Evolutionary conservation across 2,888 invertebrate species (phyloP), one percentile per base, ranked within the genome.

Genomic region (Dynastes maya): DNA sequence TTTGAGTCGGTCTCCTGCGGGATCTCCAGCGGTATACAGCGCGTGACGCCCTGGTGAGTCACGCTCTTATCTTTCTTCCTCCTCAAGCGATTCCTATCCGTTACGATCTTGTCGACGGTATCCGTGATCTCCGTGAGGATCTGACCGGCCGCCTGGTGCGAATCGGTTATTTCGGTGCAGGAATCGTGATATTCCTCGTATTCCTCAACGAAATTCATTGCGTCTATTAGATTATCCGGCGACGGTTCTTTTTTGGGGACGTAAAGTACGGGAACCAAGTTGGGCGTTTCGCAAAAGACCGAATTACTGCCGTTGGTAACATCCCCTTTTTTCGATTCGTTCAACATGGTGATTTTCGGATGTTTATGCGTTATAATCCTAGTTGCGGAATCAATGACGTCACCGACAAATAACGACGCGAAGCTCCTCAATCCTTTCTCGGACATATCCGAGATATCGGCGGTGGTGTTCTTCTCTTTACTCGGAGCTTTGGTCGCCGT

Each of bases 171-270:
- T 79, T 89, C 89, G 65, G 87, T 86, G 78, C 88, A 88, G 11
- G 87, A 87, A 78, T 88, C 88, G 82, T 89, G 88, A 78, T 87
- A 89, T 82, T 89, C 89, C 77, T 89, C 89, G 79, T 89, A 89
- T 67, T 89, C 88, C 79, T 89, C 89, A 11, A 88, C 88, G 80
- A 89, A 89, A 80, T 86, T 88, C 77, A 84, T 85, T 6, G 88
- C 88, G 68, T 81, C 81, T 53, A 88, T 82, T 13, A 87, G 78
- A 67, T 86, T 86, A 51, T 82, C 83, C 13, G 87, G 85, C 1
- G 88, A 85, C 9, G 86, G 85, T 29, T 86, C 83, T 9, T 86
- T 84, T 80, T 85, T 86, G 13, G 86, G 84, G n/a, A 84, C 81
- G 78, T 85, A 86, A 58, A 87, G 80, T 16, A 85, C 78, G 11